phyloP scores from a whole-genome alignment of 2,888 invertebrate species.

The Mechanitis mazaeus region DNA sequence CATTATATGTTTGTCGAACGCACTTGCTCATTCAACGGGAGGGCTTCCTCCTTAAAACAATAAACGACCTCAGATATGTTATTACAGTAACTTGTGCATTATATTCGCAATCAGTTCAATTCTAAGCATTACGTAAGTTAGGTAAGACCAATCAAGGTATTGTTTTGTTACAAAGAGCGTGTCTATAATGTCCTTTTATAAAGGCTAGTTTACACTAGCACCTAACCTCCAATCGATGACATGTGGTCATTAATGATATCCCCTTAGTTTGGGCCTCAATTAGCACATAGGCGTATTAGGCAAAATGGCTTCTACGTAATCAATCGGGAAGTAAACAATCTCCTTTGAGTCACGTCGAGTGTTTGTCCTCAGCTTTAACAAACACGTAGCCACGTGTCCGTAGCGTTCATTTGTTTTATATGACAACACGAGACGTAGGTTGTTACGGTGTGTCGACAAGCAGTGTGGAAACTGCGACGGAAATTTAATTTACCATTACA shows the following conservation, averaged over 20 bases:
- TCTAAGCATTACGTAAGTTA: constrained; percentile 15
- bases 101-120: constrained; percentile 10
- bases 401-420: constrained; percentile 18
- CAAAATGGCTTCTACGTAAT: constrained; percentile 44
- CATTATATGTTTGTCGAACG: constrained; percentile 28
- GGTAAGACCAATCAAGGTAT: not conserved
- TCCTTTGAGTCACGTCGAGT: constrained; percentile 42
- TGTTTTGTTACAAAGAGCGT: not conserved
- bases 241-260: constrained; percentile 19
- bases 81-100: constrained; percentile 5
- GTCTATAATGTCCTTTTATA: not conserved
- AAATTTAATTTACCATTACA: not conserved
- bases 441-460: not conserved
- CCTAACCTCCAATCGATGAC: constrained; percentile 28
- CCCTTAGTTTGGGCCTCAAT: constrained; percentile 43
- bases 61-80: constrained; percentile 15
- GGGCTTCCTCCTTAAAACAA: constrained; percentile 27
- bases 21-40: constrained; percentile 22
- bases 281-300: constrained; percentile 43
- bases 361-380: constrained; percentile 18
- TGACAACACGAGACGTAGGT: constrained; percentile 12
- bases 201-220: not conserved
- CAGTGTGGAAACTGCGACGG: not conserved
- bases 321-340: constrained; percentile 47
- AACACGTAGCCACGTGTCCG: constrained; percentile 22